phyloP scores from a whole-genome alignment of 2,797 vertebrate genomes.

The Mormyrops boulengeri region DNA sequence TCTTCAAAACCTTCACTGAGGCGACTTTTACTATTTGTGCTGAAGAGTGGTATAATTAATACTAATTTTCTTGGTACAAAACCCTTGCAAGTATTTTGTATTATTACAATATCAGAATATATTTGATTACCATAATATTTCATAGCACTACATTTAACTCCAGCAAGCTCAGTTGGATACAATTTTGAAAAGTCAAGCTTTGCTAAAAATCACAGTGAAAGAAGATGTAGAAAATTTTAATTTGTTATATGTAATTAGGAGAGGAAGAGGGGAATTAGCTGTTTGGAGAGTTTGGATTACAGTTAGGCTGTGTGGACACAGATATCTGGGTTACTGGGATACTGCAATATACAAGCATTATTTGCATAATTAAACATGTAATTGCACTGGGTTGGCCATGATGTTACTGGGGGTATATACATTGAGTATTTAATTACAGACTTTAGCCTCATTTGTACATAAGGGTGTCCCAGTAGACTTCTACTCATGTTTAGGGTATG shows the following conservation, averaged over 20 bases:
- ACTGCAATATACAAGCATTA: neutral
- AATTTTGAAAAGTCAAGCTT: neutral
- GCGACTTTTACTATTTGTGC: neutral
- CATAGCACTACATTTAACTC: neutral
- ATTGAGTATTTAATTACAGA: neutral
- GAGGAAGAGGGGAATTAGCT: neutral
- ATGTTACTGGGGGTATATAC: neutral
- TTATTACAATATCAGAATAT: neutral
- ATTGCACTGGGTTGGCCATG: neutral
- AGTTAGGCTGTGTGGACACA: neutral
- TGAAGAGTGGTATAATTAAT: neutral
- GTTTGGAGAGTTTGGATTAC: neutral
- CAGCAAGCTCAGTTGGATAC: neutral
- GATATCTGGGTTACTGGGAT: neutral
- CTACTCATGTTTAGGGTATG: neutral
- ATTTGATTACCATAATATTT: slow-evolving; percentile 2
- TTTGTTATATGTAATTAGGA: neutral
- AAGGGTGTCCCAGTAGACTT: neutral
- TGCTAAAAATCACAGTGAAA: neutral
- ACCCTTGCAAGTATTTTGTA: neutral
- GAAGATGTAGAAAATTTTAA: neutral
- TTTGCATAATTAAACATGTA: neutral
- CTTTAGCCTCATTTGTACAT: neutral
- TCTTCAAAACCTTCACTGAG: neutral
- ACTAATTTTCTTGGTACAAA: neutral